phyloP scores from a whole-genome alignment of 2,888 invertebrate species.

The Ditylenchus weischeri region DNA sequence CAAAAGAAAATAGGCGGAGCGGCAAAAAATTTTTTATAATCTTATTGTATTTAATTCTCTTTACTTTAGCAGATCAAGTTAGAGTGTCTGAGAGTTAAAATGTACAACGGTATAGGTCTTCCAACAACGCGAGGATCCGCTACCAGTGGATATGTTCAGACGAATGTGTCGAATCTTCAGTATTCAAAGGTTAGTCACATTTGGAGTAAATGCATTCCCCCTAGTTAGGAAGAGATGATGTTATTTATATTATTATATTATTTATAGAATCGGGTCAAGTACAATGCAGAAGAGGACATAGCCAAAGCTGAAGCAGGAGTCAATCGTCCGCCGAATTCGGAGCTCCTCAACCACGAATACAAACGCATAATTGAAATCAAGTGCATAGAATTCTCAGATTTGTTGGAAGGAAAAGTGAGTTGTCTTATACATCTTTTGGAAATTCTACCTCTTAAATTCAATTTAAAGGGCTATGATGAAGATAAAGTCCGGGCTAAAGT shows the following conservation, averaged over 20 bases:
- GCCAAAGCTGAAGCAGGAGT: constrained; percentile 76
- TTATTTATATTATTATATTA: background rate
- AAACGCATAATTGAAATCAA: constrained; percentile 93
- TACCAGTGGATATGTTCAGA: constrained; percentile 95
- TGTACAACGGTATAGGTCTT: constrained; percentile 99
- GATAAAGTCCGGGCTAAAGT: constrained; percentile 84
- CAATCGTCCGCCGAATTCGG: constrained; percentile 64
- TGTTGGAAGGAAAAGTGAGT: constrained; percentile 76
- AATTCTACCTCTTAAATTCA: no score
- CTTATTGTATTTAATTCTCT: no score
- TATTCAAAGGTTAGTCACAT: constrained; percentile 43
- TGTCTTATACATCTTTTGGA: no score
- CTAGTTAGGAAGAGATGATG: no score
- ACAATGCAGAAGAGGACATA: constrained; percentile 77
- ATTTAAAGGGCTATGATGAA: constrained; percentile 68
- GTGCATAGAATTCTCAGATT: constrained; percentile 89
- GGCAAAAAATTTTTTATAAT: no score
- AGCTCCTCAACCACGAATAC: constrained; percentile 89
- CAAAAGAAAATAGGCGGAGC: no score
- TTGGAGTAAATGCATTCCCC: no score
- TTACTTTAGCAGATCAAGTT: no score
- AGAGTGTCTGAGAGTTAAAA: constrained; percentile 60
- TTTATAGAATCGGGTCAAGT: constrained; percentile 46
- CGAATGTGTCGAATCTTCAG: constrained; percentile 83
- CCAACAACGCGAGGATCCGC: constrained; percentile 93